Evolutionary conservation across 2,113 vertebrate genomes (phyloP), one percentile per base, ranked within the genome.

Genomic region (Phrynosoma platyrhinos): DNA sequence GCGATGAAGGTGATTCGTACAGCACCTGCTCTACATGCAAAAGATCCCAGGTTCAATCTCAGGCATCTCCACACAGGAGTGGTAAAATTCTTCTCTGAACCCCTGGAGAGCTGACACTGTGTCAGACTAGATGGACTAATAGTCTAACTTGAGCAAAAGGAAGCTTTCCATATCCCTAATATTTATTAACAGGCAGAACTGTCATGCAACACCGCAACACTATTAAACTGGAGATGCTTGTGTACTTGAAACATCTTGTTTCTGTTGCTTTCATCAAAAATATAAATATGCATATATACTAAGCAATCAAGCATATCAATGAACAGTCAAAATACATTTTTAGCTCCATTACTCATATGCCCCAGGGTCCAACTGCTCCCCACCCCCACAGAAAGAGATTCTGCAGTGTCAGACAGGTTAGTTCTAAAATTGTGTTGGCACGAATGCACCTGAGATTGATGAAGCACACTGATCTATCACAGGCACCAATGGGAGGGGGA

Each of bases 271-370:
- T 90, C 0, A 14, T 79, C 90, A 68, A 53, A 81, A 89, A 0
- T 82, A 87, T 23, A 90, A 90, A 88, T 2, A 30, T 3, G n/a
- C 83, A 84, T 75, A 84, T 58, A 75, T 42, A 64, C 87, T 89
- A 91, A 86, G 72, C 91, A 84, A 91, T 90, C 91, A 92, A 83
- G 78, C 86, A 82, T 76, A 72, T 13, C n/a, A 6, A 82, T 9
- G 10, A 82, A 64, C 9, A 81, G 53, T 32, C n/a, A 12, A 76
- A 52, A 76, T 75, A 20, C 69, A 72, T 81, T 77, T 69, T 87
- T 76, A 66, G 16, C 20, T 75, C 14, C 21, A 53, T 81, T 85
- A 82, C 23, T 75, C 78, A 84, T 1, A 74, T 55, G 79, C 62
- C 64, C 83, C 64, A 47, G 72, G 83, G 84, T 71, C 0, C 40